These are phyloP conservation scores for Drusus annulatus DNA, from an alignment of 1,140 invertebrate genomes.

Conservation along the genomic window DNA sequence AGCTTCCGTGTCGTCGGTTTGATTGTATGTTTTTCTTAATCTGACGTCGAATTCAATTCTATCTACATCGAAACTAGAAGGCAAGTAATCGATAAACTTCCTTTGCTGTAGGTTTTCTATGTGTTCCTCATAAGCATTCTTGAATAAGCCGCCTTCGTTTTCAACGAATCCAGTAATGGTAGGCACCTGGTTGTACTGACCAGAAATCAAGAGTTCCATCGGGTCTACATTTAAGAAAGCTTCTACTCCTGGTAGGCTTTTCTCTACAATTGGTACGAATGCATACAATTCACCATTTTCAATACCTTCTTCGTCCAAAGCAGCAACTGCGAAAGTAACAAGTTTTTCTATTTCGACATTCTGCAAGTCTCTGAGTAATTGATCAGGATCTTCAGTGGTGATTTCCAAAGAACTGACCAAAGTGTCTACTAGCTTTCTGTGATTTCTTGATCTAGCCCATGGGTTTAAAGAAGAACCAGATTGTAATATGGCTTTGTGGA, in stretches of 20 bases:
- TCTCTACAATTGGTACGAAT: conserved; percentile 66
- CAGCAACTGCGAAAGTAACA: conserved; percentile 60
- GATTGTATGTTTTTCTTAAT: conserved; percentile 63
- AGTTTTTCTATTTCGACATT: conserved; percentile 62
- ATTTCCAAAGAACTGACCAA: conserved; percentile 13
- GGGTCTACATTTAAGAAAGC: conserved; percentile 64
- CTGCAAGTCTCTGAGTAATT: conserved; percentile 63
- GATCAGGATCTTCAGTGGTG: conserved; percentile 50
- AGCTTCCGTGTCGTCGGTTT: conserved; percentile 59
- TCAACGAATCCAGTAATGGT: conserved; percentile 64
- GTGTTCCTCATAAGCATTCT: conserved; percentile 38
- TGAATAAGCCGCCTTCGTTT: conserved; percentile 64
- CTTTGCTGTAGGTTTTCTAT: conserved; percentile 58
- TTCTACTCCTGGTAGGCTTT: conserved; percentile 63
- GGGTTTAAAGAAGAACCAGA: conserved; percentile 47
- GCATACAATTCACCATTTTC: conserved; percentile 65
- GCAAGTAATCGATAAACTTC: conserved; percentile 62
- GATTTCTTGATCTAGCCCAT: conserved; percentile 59
- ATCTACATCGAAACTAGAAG: conserved; percentile 61
- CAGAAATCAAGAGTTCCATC: conserved; percentile 61
- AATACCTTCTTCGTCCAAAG: conserved; percentile 56
- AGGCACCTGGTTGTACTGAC: conserved; percentile 65
- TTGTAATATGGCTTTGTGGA: conserved; percentile 52
- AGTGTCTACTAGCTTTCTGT: background rate
- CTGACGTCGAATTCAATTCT: conserved; percentile 61